Evolutionary conservation across 2,797 vertebrate species (phyloP).

Genomic region (Arrhamphus sclerolepis): DNA sequence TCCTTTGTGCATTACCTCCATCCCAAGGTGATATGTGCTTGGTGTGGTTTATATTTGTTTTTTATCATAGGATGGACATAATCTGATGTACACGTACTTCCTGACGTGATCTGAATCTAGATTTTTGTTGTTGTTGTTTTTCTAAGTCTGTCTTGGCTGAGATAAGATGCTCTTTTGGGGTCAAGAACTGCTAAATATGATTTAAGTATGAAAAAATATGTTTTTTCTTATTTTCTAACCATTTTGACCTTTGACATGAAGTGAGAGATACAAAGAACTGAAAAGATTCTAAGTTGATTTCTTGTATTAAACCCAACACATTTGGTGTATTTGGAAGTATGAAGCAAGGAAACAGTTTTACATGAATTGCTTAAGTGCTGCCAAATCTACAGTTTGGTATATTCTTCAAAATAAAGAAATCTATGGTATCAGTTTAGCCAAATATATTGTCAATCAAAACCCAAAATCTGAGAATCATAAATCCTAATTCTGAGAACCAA

Average conservation of each 20-base stretch:
- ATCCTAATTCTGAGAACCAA: too few relatives aligned
- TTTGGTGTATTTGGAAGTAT: not conserved
- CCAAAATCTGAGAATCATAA: too few relatives aligned
- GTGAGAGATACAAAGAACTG: too few relatives aligned
- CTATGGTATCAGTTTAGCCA: too few relatives aligned
- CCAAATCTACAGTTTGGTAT: conserved; percentile 25
- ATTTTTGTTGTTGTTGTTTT: not conserved
- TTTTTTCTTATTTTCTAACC: not conserved
- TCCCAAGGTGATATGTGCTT: not conserved
- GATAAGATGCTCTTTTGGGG: not conserved
- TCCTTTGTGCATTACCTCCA: not conserved
- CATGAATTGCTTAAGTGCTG: too few relatives aligned
- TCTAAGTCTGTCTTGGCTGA: not conserved
- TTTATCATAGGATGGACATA: not conserved
- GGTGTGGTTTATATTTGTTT: conserved; percentile 2
- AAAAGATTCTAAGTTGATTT: too few relatives aligned
- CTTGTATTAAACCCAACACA: not conserved
- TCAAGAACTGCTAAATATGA: not conserved
- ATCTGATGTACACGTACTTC: not conserved
- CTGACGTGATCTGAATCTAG: not conserved
- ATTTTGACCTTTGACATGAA: too few relatives aligned
- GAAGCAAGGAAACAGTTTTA: too few relatives aligned
- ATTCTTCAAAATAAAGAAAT: not conserved
- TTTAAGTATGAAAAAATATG: not conserved
- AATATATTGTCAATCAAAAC: too few relatives aligned